phyloP scores from a whole-genome alignment of 2,113 vertebrate species.

The Gavia stellata region DNA sequence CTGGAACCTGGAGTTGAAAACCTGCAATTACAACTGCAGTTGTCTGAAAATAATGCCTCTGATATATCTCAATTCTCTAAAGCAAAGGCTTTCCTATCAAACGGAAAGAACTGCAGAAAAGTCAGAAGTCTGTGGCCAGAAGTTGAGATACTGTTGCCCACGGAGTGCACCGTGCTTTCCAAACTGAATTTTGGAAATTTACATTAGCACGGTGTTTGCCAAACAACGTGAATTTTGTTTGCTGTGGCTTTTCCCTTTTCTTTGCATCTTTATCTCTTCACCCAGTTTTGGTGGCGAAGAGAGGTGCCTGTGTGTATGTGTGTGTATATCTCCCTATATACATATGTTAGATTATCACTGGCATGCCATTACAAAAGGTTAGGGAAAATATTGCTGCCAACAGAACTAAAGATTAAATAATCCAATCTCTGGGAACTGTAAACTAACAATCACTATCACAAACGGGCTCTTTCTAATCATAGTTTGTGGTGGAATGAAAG shows the following conservation, averaged over 20 bases:
- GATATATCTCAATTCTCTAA: background rate
- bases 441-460: conserved; percentile 68
- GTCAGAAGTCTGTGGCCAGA: background rate
- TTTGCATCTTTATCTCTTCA: background rate
- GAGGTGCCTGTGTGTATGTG: background rate
- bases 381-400: conserved; percentile 66
- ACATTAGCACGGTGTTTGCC: background rate
- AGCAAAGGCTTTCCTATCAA: conserved; percentile 12
- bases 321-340: conserved; percentile 16
- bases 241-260: background rate
- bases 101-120: background rate
- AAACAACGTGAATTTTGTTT: background rate
- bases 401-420: conserved; percentile 67
- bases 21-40: background rate
- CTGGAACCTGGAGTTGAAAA: background rate
- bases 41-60: background rate
- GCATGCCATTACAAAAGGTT: conserved; percentile 48
- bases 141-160: background rate
- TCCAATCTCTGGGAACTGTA: conserved; percentile 70
- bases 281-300: background rate
- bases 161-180: background rate
- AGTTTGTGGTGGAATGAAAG: conserved; percentile 86
- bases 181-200: conserved; percentile 13
- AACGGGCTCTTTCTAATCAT: conserved; percentile 73
- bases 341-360: conserved; percentile 60